These are phyloP conservation scores for Bovichtus diacanthus DNA, from an alignment of 2,797 vertebrate species.

Conservation along the genomic window DNA sequence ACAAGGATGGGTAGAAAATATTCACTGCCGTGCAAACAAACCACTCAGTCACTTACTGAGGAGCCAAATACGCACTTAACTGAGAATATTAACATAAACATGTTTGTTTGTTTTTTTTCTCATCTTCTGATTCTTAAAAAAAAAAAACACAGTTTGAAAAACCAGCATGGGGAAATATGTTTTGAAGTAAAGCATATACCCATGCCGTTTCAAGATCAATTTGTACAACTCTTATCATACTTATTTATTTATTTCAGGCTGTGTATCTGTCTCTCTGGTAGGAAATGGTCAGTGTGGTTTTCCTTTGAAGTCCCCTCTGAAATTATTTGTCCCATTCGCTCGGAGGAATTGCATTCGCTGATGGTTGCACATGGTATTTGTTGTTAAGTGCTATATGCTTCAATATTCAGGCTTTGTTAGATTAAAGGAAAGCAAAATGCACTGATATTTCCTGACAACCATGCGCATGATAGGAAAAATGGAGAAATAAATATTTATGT, in stretches of 20 bases:
- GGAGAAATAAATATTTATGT: slow-evolving; percentile 77
- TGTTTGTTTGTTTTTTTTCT: slow-evolving; percentile 64
- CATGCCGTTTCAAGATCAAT: slow-evolving; percentile 72
- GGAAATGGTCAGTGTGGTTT: slow-evolving; percentile 71
- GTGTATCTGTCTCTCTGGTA: slow-evolving; percentile 51
- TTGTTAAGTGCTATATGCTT: slow-evolving; percentile 60
- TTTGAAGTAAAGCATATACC: slow-evolving; percentile 73
- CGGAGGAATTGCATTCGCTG: slow-evolving; percentile 65
- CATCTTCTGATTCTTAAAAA: slow-evolving; percentile 59
- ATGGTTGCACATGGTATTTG: slow-evolving; percentile 62
- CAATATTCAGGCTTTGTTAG: slow-evolving; percentile 70
- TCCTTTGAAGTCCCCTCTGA: slow-evolving; percentile 80
- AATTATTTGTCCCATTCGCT: slow-evolving; percentile 76
- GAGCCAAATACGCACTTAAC: slow-evolving; percentile 43
- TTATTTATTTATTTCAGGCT: slow-evolving; percentile 65
- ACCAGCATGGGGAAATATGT: slow-evolving; percentile 59
- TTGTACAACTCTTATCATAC: slow-evolving; percentile 74
- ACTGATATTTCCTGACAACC: slow-evolving; percentile 58
- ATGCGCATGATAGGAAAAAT: slow-evolving; percentile 37
- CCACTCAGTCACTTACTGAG: slow-evolving; percentile 38
- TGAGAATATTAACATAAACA: slow-evolving; percentile 72
- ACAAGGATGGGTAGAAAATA: slow-evolving; percentile 16
- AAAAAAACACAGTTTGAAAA: slow-evolving; percentile 40
- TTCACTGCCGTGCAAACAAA: slow-evolving; percentile 20
- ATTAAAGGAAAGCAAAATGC: slow-evolving; percentile 76